These are phyloP conservation scores for Alaudala cheleensis DNA, from an alignment of 2,113 vertebrate species.

Conservation along the genomic window DNA sequence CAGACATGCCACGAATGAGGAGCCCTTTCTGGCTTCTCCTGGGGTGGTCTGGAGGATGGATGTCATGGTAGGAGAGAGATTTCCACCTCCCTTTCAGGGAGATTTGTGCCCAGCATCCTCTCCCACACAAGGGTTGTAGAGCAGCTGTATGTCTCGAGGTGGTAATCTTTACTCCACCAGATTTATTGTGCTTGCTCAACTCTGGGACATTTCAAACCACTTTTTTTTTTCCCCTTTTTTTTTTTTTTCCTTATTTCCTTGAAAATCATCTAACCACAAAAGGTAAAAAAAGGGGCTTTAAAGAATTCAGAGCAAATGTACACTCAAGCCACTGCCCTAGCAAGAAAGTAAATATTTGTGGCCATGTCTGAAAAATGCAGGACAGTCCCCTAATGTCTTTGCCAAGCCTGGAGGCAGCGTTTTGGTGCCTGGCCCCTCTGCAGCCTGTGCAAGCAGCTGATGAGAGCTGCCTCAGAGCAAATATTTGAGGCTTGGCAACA, in stretches of 20 bases:
- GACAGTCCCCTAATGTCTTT: neutral
- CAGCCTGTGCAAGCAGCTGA: conserved; percentile 13
- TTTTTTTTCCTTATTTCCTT: neutral
- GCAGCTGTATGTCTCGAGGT: accelerated
- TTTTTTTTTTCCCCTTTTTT: neutral
- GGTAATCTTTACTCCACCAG: neutral
- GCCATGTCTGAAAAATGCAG: neutral
- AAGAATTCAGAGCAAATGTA: conserved; percentile 5
- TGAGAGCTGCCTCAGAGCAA: neutral
- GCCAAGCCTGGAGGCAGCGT: neutral
- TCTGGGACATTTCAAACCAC: neutral
- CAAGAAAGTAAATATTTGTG: conserved; percentile 46
- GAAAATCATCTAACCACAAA: neutral
- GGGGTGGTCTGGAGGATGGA: neutral
- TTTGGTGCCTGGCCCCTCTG: neutral
- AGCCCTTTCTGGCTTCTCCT: neutral
- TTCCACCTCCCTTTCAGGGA: neutral
- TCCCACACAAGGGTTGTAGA: neutral
- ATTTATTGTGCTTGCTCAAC: neutral
- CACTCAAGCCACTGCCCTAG: neutral
- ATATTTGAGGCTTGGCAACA: conserved; percentile 49
- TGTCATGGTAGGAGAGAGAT: neutral
- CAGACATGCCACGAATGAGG: accelerated
- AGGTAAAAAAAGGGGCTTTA: neutral
- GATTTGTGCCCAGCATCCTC: neutral